phyloP scores from a whole-genome alignment of 2,113 vertebrate species.

The Donacobius atricapilla region DNA sequence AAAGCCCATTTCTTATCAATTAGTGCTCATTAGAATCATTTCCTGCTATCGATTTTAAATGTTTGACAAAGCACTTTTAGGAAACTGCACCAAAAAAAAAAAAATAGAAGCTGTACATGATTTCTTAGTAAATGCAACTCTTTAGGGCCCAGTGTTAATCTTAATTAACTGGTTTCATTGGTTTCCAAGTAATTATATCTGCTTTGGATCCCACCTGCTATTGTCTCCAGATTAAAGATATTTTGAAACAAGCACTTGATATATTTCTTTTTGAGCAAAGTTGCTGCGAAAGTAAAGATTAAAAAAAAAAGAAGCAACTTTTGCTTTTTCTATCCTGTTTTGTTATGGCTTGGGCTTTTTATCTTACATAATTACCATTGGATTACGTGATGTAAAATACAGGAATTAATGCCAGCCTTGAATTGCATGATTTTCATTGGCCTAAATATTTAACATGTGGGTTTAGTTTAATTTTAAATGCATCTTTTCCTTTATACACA shows the following conservation, averaged over 20 bases:
- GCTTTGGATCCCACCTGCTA: constrained; percentile 56
- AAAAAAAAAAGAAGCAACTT: constrained; percentile 34
- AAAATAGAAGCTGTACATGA: background rate
- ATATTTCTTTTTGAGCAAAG: constrained; percentile 56
- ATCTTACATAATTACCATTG: background rate
- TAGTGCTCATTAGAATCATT: constrained; percentile 85
- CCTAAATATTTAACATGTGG: constrained; percentile 14
- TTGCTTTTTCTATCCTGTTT: background rate
- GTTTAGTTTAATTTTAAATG: constrained; percentile 56
- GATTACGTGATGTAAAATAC: background rate
- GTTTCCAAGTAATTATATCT: constrained; percentile 71
- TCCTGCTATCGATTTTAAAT: constrained; percentile 72
- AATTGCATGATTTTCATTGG: constrained; percentile 5
- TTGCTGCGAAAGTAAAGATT: background rate
- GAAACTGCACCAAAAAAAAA: background rate
- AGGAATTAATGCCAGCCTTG: background rate
- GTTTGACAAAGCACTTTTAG: constrained; percentile 66
- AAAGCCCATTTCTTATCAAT: constrained; percentile 91
- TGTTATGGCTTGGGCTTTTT: background rate
- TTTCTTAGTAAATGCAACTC: constrained; percentile 57
- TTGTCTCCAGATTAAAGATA: constrained; percentile 54
- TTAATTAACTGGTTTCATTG: constrained; percentile 53
- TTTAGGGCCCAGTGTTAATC: constrained; percentile 46
- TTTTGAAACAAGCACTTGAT: constrained; percentile 17
- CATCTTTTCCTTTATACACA: constrained; percentile 42